Conservation (phyloP, 2,797 vertebrate species). For the Malacoctenus gilli region DNA sequence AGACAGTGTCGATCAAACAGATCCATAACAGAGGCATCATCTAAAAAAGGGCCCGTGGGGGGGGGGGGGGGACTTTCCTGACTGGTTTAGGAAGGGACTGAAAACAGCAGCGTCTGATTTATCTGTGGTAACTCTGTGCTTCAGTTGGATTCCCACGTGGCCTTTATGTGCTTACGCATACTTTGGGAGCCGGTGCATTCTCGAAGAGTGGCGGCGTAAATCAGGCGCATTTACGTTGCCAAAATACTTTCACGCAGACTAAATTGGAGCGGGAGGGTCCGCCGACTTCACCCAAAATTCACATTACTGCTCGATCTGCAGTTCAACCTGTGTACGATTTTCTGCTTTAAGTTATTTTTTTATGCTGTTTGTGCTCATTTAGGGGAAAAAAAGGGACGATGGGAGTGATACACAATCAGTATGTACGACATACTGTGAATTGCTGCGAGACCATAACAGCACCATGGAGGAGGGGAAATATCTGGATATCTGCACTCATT, state of each 20-base stretch:
- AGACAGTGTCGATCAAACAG: too few species aligned
- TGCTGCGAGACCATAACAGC: conserved; percentile 37
- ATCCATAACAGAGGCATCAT: too few species aligned
- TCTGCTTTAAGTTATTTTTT: conserved; percentile 10
- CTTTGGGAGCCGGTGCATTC: conserved; percentile 6
- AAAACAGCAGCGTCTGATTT: conserved; percentile 2
- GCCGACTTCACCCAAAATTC: not conserved
- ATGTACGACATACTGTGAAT: conserved; percentile 33
- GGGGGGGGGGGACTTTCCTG: too few species aligned
- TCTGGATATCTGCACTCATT: conserved; percentile 64
- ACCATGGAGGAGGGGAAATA: conserved; percentile 50
- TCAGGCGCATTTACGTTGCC: conserved; percentile 36
- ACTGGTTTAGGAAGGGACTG: too few species aligned
- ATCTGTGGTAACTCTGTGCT: not conserved
- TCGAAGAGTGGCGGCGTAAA: conserved; percentile 16
- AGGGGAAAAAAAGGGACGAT: conserved; percentile 29
- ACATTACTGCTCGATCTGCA: not conserved
- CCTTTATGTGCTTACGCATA: conserved; percentile 5
- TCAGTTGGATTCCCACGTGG: not conserved
- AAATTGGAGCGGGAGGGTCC: conserved; percentile 51
- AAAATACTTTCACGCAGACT: conserved; percentile 44
- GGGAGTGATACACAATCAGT: conserved; percentile 37
- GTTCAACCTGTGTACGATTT: not conserved
- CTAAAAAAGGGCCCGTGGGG: too few species aligned
- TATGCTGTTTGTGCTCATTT: conserved; percentile 10